Conservation (phyloP, 2,888 invertebrate species). For the Diachrysia chrysitis region DNA sequence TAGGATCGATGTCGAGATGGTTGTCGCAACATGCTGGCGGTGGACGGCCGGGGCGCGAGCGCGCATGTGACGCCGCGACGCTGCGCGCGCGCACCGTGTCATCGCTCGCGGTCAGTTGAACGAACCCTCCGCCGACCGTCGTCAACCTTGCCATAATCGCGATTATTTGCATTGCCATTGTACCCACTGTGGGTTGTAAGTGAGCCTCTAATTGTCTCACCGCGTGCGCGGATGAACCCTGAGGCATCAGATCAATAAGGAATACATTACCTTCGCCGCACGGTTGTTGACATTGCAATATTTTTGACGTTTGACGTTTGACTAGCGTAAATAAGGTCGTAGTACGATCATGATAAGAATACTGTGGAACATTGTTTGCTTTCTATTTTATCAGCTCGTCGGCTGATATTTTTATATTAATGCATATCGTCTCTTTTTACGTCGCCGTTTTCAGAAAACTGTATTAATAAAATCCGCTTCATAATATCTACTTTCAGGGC, state of each 20-base stretch:
- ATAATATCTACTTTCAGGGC: background rate
- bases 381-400: conserved; percentile 59
- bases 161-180: conserved; percentile 88
- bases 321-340: conserved; percentile 41
- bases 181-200: conserved; percentile 76
- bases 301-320: conserved; percentile 37
- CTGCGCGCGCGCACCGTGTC: conserved; percentile 84
- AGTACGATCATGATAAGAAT: conserved; percentile 57
- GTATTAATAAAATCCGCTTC: background rate
- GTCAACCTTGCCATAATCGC: conserved; percentile 89
- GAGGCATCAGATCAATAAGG: conserved; percentile 32
- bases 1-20: conserved; percentile 40
- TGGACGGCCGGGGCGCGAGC: conserved; percentile 63
- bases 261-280: conserved; percentile 12
- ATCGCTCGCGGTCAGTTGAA: conserved; percentile 89
- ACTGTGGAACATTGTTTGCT: conserved; percentile 58
- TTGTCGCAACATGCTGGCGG: conserved; percentile 59
- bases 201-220: conserved; percentile 77
- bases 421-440: conserved; percentile 42
- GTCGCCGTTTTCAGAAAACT: background rate
- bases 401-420: conserved; percentile 58
- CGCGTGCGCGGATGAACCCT: conserved; percentile 54
- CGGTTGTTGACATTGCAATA: conserved; percentile 37
- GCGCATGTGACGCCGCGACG: conserved; percentile 78
- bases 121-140: conserved; percentile 86